Conservation (phyloP, 1,140 invertebrate genomes). For the Coptotermes formosanus region DNA sequence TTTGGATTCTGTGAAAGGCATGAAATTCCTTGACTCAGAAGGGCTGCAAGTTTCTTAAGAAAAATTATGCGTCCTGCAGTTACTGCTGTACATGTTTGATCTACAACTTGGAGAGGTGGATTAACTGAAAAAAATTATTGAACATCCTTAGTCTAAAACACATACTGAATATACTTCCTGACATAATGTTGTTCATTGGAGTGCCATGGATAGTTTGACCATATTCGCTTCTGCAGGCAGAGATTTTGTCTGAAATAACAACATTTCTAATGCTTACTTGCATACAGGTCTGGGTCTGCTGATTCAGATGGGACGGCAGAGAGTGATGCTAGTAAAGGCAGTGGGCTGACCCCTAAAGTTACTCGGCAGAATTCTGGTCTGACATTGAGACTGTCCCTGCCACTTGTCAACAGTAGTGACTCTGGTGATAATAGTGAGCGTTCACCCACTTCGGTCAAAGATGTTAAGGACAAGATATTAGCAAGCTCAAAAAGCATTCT, state of each 20-base stretch:
- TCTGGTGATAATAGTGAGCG: slow-evolving; percentile 33
- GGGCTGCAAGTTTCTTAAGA: no score
- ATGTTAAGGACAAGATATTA: slow-evolving; percentile 72
- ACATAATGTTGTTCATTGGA: neutral
- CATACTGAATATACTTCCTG: neutral
- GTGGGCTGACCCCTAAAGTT: slow-evolving; percentile 19
- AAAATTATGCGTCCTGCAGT: no score
- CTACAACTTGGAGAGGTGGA: no score
- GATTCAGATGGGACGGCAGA: slow-evolving; percentile 29
- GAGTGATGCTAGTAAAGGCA: slow-evolving; percentile 28
- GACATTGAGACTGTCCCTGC: slow-evolving; percentile 32
- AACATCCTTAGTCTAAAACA: no score
- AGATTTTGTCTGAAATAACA: neutral
- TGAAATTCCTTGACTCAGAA: no score
- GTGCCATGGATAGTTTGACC: neutral
- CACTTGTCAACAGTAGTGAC: slow-evolving; percentile 20
- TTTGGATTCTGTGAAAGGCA: no score
- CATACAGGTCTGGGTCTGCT: slow-evolving; percentile 20
- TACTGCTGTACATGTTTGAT: no score
- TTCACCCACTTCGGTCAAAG: slow-evolving; percentile 59
- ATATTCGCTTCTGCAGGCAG: neutral
- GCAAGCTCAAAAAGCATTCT: slow-evolving; percentile 74
- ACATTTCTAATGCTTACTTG: neutral
- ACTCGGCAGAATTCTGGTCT: slow-evolving; percentile 27
- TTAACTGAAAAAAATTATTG: no score